Evolutionary conservation across 2,888 invertebrate species (phyloP).

Genomic region (Drosophila aldrichi): DNA sequence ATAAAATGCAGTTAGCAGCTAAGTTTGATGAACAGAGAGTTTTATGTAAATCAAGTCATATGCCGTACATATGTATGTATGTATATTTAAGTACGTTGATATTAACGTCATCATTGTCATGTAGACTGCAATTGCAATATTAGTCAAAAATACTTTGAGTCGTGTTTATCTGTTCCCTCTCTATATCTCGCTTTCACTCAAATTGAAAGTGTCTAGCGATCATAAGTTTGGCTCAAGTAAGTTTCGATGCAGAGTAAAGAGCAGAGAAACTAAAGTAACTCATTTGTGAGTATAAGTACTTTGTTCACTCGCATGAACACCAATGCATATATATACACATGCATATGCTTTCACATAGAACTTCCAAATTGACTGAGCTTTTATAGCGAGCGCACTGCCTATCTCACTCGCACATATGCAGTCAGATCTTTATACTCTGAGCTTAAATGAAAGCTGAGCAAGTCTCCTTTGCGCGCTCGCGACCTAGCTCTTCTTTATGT

Average conservation of each 20-base stretch:
- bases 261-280: background rate
- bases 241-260: background rate
- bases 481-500: background rate
- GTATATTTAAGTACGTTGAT: background rate
- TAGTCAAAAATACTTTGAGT: background rate
- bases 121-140: too few species aligned
- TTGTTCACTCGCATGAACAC: background rate
- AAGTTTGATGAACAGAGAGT: constrained; percentile 6
- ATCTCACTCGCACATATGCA: too few species aligned
- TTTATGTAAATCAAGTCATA: background rate
- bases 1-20: constrained; percentile 17
- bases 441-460: too few species aligned
- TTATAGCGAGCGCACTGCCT: too few species aligned
- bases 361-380: too few species aligned
- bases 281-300: background rate
- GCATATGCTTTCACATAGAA: too few species aligned
- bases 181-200: too few species aligned
- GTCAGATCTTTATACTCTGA: too few species aligned
- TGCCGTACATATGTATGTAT: background rate
- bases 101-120: background rate
- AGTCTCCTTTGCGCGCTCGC: background rate
- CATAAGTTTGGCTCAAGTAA: background rate
- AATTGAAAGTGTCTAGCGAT: too few species aligned
- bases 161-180: background rate
- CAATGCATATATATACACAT: background rate